Base-by-base conservation (phyloP, 53 echinoderm and acorn worm genomes). In the Zoroaster sp. region DNA sequence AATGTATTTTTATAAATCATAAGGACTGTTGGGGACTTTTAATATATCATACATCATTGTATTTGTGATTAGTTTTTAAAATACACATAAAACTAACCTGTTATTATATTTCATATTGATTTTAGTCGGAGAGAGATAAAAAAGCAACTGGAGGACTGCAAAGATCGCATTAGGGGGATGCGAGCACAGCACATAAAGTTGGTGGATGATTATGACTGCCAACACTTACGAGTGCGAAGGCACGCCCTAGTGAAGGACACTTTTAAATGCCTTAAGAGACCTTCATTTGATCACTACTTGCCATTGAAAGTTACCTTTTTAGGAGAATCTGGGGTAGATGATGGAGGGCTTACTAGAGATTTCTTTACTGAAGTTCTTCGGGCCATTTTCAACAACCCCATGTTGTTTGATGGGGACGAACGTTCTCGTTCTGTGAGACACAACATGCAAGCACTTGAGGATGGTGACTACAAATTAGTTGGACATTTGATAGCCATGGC, bases 381-480 rank as follows among this genome's bases (percentile, higher is more conserved):
- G 65, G 65, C 65, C 18, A 28, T 65, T 65, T 65, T 65, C 30
- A 65, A 28, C 65, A 65, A 65, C 65, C 65, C 65, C 21, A 65
- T 65, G 65, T 3, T 65, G 21, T 65, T 65, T 65, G 65, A 20
- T 7, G 65, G 65, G 21, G 30, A 65, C 3, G 65, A 65, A 65
- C 30, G 65, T 65, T 20, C 65, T 23, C 65, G 65, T 65, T 65
- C 21, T 65, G 65, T 65, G 30, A 65, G 21, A 65, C 65, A 65
- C 18, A 65, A 65, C 65, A 65, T 65, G 65, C 65, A 28, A 65
- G 65, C 65, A 65, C 65, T 65, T 65, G 9, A 65, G 3, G 65
- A 65, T 65, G 65, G 65, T 31, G 66, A 66, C 66, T 66, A 25
- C 66, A 66, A 66, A 66, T 66, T 66, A 66, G 66, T 66, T 66